Evolutionary conservation across 2,888 invertebrate species (phyloP).

Genomic region (Phyto melanocephala): DNA sequence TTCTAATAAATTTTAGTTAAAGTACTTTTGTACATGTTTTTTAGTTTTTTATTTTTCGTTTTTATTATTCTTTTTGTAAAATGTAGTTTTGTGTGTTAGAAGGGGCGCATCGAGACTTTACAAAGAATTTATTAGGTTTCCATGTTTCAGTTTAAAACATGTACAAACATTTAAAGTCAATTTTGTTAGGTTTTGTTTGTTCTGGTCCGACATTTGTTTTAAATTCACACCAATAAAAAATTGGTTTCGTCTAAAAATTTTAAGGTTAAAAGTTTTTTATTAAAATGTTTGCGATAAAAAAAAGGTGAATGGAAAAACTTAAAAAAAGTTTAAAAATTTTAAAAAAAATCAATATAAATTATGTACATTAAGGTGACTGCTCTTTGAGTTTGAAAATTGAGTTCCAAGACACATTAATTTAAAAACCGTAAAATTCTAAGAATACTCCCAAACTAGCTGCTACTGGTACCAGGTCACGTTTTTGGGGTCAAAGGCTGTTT

Average conservation of each 20-base stretch:
- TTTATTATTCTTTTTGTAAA: background rate
- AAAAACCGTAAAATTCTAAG: too few relatives aligned
- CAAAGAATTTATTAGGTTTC: constrained; percentile 53
- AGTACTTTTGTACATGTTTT: constrained; percentile 31
- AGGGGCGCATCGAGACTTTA: constrained; percentile 12
- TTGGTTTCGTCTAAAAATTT: background rate
- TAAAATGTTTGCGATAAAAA: too few relatives aligned
- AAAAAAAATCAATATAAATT: too few relatives aligned
- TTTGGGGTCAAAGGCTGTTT: too few relatives aligned
- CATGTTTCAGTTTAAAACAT: constrained; percentile 23
- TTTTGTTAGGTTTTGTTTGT: background rate
- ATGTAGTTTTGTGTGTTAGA: background rate
- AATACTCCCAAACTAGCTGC: too few relatives aligned
- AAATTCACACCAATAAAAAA: background rate
- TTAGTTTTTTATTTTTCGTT: background rate
- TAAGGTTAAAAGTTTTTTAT: too few relatives aligned
- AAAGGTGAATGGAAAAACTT: too few relatives aligned
- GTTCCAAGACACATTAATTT: too few relatives aligned
- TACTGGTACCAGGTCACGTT: too few relatives aligned
- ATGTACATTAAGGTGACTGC: too few relatives aligned
- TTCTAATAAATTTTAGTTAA: constrained; percentile 46
- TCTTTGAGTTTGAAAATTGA: too few relatives aligned
- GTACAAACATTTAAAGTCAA: constrained; percentile 6
- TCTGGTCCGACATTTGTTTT: background rate
- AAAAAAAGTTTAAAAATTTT: too few relatives aligned